These are phyloP conservation scores for Aplysina aerophoba DNA, from an alignment of 37 sponge, comb jelly and placozoan species.

Conservation along the genomic window DNA sequence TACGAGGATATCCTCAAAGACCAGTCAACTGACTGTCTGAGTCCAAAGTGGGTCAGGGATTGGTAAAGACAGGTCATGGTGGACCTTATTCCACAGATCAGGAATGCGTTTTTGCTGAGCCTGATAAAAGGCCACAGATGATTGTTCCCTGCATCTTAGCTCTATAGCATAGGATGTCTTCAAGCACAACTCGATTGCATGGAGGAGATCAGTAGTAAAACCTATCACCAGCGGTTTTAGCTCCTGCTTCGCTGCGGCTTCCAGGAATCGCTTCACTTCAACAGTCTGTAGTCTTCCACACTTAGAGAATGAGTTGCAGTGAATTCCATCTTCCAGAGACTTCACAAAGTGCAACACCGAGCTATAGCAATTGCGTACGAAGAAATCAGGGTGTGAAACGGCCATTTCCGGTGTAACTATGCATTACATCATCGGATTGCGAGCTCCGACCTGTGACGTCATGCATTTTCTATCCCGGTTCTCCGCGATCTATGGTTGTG, in stretches of 20 bases:
- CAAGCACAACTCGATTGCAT: neutral
- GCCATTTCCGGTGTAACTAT: neutral
- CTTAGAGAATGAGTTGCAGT: slow-evolving; percentile 11
- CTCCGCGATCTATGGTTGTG: neutral
- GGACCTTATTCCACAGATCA: neutral
- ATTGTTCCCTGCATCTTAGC: neutral
- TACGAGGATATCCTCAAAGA: slow-evolving; percentile 5
- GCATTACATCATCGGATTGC: slow-evolving; percentile 3
- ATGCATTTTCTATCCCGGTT: slow-evolving; percentile 14
- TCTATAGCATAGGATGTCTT: neutral
- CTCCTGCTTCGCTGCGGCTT: slow-evolving; percentile 2
- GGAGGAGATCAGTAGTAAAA: neutral
- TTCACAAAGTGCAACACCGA: neutral
- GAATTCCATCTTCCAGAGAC: slow-evolving; percentile 4
- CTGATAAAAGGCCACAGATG: neutral
- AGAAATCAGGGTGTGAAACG: neutral
- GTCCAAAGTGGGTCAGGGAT: neutral
- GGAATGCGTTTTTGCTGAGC: neutral
- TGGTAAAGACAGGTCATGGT: neutral
- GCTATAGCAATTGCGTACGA: slow-evolving; percentile 1
- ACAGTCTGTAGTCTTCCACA: neutral
- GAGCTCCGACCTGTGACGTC: slow-evolving; percentile 11
- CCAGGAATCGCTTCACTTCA: slow-evolving; percentile 11
- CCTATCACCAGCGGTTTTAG: neutral
- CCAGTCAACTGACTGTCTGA: neutral